phyloP scores from a whole-genome alignment of 1,140 invertebrate species.

The Leptonema lineaticorne region DNA sequence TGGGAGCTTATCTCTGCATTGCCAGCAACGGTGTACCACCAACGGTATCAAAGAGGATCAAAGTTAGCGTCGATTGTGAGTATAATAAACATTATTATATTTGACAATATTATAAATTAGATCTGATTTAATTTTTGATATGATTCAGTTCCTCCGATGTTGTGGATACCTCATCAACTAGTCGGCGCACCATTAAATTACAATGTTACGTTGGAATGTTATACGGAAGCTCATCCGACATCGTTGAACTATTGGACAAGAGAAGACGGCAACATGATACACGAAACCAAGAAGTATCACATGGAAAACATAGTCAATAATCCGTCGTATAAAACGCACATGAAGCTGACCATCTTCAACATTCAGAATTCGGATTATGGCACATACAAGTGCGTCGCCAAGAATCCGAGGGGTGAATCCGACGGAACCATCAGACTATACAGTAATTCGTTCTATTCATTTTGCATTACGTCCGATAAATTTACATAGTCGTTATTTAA shows the following conservation, averaged over 20 bases:
- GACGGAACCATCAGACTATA: slow-evolving; percentile 88
- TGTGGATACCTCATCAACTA: slow-evolving; percentile 88
- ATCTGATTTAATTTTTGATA: not conserved
- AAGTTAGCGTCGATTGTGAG: slow-evolving; percentile 94
- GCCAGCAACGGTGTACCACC: slow-evolving; percentile 77
- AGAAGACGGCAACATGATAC: slow-evolving; percentile 85
- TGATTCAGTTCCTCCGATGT: slow-evolving; percentile 80
- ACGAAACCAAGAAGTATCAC: slow-evolving; percentile 80
- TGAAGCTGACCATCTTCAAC: slow-evolving; percentile 75
- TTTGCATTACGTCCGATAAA: not conserved
- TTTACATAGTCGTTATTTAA: not conserved
- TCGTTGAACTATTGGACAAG: slow-evolving; percentile 91
- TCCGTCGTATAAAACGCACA: slow-evolving; percentile 80
- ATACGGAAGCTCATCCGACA: slow-evolving; percentile 86
- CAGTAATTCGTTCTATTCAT: slow-evolving; percentile 61
- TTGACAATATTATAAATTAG: no score
- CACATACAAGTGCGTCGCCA: slow-evolving; percentile 89
- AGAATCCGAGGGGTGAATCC: slow-evolving; percentile 89
- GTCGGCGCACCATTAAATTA: slow-evolving; percentile 79
- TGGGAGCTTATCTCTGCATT: slow-evolving; percentile 89
- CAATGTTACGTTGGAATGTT: slow-evolving; percentile 83
- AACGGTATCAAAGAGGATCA: slow-evolving; percentile 85
- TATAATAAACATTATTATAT: slow-evolving; percentile 48
- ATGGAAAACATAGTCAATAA: slow-evolving; percentile 67
- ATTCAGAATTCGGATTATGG: slow-evolving; percentile 79